Percentiles rank a stretch among this genome's conserved stretches.
Conservation (phyloP, 1,140 invertebrate genomes). For the Bombus pascuorum region DNA sequence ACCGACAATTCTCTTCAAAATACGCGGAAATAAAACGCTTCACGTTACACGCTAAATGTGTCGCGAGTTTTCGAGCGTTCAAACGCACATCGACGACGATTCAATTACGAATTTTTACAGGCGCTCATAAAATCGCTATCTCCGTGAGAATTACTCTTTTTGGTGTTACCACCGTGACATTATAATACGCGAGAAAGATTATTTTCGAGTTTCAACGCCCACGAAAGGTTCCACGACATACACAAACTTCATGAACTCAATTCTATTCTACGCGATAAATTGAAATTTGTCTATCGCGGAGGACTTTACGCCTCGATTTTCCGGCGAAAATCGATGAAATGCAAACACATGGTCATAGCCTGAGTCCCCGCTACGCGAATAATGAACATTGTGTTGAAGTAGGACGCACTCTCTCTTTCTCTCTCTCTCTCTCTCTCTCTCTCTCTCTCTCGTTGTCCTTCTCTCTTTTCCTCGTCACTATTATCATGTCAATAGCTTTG, state of each 20-base stretch:
- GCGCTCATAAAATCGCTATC: slow-evolving; percentile 30
- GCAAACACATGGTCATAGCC: slow-evolving; percentile 17
- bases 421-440: background rate
- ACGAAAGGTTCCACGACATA: no score
- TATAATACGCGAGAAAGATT: background rate
- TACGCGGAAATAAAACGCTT: background rate
- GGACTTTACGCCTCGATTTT: slow-evolving; percentile 4
- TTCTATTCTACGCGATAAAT: background rate
- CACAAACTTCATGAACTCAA: background rate
- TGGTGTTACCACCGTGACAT: background rate
- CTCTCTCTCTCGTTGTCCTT: background rate
- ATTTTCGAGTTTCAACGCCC: background rate
- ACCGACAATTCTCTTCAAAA: slow-evolving; percentile 22
- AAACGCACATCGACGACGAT: background rate
- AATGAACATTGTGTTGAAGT: slow-evolving; percentile 47
- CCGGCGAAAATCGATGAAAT: slow-evolving; percentile 13
- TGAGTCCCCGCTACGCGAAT: slow-evolving; percentile 19
- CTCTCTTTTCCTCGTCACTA: background rate
- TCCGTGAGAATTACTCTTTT: background rate
- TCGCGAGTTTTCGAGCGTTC: slow-evolving; percentile 30
- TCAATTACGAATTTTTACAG: slow-evolving; percentile 47
- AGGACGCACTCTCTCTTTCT: slow-evolving; percentile 11
- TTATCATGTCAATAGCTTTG: background rate
- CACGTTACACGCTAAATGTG: background rate
- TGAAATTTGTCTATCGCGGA: background rate